Evolutionary conservation across 2,888 invertebrate genomes (phyloP).

Genomic region (Pimpla rufipes): DNA sequence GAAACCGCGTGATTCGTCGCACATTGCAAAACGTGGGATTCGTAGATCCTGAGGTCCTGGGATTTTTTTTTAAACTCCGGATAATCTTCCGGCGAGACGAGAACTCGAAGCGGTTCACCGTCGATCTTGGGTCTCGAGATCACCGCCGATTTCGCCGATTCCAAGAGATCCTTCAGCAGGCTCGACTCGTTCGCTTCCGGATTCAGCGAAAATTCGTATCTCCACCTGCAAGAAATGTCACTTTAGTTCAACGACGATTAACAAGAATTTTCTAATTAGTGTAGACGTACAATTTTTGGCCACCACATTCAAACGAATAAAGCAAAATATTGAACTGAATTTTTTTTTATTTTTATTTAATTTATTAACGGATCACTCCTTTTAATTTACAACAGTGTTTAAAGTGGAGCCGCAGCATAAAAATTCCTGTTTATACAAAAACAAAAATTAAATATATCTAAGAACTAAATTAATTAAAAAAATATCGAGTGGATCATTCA

Average conservation of each 20-base stretch:
- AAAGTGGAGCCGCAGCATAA: too few species aligned
- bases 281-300: too few species aligned
- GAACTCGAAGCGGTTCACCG: constrained; percentile 37
- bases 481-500: too few species aligned
- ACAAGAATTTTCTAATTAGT: not conserved
- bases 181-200: constrained; percentile 41
- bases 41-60: constrained; percentile 32
- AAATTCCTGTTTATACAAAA: too few species aligned
- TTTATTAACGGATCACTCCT: too few species aligned
- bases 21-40: constrained; percentile 49
- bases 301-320: too few species aligned
- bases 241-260: not conserved
- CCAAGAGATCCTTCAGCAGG: constrained; percentile 42
- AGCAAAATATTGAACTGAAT: too few species aligned
- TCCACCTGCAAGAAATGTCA: constrained; percentile 42
- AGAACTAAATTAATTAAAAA: too few species aligned
- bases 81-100: constrained; percentile 54
- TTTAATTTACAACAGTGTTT: too few species aligned
- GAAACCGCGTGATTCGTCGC: not conserved
- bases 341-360: too few species aligned
- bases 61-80: constrained; percentile 42
- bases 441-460: too few species aligned
- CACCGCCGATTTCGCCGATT: constrained; percentile 45
- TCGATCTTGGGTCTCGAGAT: constrained; percentile 25
- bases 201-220: constrained; percentile 55